These are phyloP conservation scores for Acromyrmex echinatior DNA, from an alignment of 1,140 invertebrate species.

Conservation along the genomic window DNA sequence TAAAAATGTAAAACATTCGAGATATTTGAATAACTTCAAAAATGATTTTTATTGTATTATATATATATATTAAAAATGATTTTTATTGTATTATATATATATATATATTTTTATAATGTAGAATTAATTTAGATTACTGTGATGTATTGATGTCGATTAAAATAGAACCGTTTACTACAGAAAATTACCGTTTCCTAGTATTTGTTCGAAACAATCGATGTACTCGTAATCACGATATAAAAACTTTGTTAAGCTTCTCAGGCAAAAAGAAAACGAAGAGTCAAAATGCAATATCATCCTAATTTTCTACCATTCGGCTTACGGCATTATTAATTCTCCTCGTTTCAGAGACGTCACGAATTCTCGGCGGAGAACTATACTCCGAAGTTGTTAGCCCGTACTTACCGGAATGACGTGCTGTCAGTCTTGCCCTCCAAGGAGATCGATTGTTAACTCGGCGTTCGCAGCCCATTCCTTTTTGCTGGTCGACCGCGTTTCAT, in stretches of 20 bases:
- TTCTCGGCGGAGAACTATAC: slow-evolving; percentile 36
- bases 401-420: slow-evolving; percentile 50
- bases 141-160: not conserved
- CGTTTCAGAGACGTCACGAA: slow-evolving; percentile 42
- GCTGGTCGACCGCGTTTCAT: not conserved
- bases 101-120: not conserved
- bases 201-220: not conserved
- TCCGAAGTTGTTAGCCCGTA: slow-evolving; percentile 51
- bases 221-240: not conserved
- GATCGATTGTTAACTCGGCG: slow-evolving; percentile 46
- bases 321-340: slow-evolving; percentile 54
- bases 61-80: too few relatives aligned
- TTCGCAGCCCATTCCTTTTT: slow-evolving; percentile 44
- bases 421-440: slow-evolving; percentile 45
- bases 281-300: slow-evolving; percentile 8
- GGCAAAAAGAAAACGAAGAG: not conserved
- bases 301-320: slow-evolving; percentile 32
- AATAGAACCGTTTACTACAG: not conserved
- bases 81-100: not conserved
- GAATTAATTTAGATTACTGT: not conserved
- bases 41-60: too few relatives aligned
- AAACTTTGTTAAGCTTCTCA: not conserved
- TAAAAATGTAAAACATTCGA: not conserved
- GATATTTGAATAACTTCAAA: not conserved
- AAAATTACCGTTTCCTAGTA: not conserved